Conservation (phyloP, 1,140 invertebrate genomes). For the Drosophila erecta region DNA sequence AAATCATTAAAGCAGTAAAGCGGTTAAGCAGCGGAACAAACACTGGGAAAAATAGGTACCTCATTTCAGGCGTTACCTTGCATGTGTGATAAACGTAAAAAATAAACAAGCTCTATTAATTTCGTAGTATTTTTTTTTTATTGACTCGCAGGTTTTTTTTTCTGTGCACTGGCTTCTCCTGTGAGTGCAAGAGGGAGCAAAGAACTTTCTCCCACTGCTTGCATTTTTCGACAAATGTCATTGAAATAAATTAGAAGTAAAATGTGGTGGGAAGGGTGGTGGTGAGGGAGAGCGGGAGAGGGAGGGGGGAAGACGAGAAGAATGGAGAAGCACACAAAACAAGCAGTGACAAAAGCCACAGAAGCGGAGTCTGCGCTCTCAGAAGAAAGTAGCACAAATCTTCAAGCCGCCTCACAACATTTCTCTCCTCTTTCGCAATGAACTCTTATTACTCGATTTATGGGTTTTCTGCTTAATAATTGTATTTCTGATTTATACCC, state of each 20-base stretch:
- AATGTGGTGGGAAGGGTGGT: background rate
- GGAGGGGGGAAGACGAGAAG: background rate
- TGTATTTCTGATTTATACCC: background rate
- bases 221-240: conserved; percentile 66
- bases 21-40: background rate
- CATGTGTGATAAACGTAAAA: too few species aligned
- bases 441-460: conserved; percentile 16
- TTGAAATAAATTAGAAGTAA: conserved; percentile 78
- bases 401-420: conserved; percentile 31
- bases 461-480: background rate
- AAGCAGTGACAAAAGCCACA: conserved; percentile 61
- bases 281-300: background rate
- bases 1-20: conserved; percentile 19
- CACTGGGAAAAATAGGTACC: background rate
- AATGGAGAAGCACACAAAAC: conserved; percentile 6
- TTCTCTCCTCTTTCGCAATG: background rate
- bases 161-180: background rate
- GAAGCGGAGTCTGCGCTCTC: conserved; percentile 49
- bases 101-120: too few species aligned
- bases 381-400: conserved; percentile 80
- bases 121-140: background rate
- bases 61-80: background rate
- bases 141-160: background rate
- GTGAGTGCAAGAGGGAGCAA: conserved; percentile 1
- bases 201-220: conserved; percentile 50